Evolutionary conservation across 2,888 invertebrate species (phyloP), one percentile per base, ranked within the genome.

Genomic region (Norana najaformis): DNA sequence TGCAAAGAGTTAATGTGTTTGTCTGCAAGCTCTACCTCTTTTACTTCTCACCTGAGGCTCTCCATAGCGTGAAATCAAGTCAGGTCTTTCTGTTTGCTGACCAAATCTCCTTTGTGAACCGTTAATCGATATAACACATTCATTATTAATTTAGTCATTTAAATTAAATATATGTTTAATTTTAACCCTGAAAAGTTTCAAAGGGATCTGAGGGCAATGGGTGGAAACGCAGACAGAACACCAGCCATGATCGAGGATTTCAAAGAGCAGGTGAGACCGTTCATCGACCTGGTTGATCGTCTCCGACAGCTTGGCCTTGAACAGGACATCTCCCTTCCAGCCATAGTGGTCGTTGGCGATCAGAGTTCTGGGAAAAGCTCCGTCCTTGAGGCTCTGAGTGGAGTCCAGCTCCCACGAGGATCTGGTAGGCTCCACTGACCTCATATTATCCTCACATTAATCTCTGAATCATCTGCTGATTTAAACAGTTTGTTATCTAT

Each of bases 371-470:
- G 85, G 16, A 85, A 85, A 14, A 85, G 85, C 35, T 85, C 85
- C 85, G 85, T 85, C 37, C 85, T 85, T 35, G 85, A 85, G 36
- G 85, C 85, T 35, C 85, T 85, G 36, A 85, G 85, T 16, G 85
- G 85, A 85, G 85, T 85, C 85, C 85, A 85, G 37, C 85, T 85
- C 5, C 85, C 85, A 36, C 85, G 85, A n/a, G 85, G 85, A 85
- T 35, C 85, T 23, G 85, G 85, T 85, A 85, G 37, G 37, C 18
- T 35, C 37, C 36, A 18, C 85, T 30, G 69, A 69, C n/a, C n/a
- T 69, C 69, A 69, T n/a, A 23, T 47, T 47, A 47, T 47, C 47
- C 47, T 69, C n/a, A n/a, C n/a, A n/a, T n/a, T n/a, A n/a, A n/a
- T n/a, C n/a, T n/a, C n/a, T n/a, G n/a, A n/a, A n/a, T n/a, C n/a